Conservation (phyloP, 2,797 vertebrate species). For the Peromyscus eremicus region DNA sequence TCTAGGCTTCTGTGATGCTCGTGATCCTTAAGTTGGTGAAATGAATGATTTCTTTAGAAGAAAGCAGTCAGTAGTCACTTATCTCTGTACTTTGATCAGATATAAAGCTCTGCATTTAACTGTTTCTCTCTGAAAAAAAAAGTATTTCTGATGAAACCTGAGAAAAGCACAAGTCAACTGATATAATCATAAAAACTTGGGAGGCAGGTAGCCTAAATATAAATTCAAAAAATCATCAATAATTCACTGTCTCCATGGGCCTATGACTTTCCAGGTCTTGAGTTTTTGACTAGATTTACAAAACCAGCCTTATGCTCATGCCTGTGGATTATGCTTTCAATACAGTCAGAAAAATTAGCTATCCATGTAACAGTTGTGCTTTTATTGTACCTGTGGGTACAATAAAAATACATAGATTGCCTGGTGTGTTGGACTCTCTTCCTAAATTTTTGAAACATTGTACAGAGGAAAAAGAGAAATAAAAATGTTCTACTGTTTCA, state of each 20-base stretch:
- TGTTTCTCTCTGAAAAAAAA: neutral
- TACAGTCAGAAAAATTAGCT: neutral
- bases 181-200: neutral
- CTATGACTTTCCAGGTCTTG: neutral
- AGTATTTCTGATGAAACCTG: neutral
- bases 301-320: neutral
- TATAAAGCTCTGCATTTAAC: neutral
- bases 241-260: neutral
- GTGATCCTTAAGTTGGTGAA: too few species aligned
- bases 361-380: neutral
- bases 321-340: neutral
- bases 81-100: neutral
- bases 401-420: too few species aligned
- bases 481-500: rapidly evolving
- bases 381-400: too few species aligned
- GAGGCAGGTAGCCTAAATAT: neutral
- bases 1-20: neutral
- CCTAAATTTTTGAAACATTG: neutral
- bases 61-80: neutral
- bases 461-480: rapidly evolving
- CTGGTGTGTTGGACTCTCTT: rapidly evolving
- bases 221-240: neutral
- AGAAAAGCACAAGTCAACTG: too few species aligned
- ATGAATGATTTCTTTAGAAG: neutral
- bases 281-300: neutral